A percentile compares a stretch with the other conserved stretches of the same genome.
Evolutionary conservation across 2,888 invertebrate genomes (phyloP).

Genomic region (Calephelis perditalis): DNA sequence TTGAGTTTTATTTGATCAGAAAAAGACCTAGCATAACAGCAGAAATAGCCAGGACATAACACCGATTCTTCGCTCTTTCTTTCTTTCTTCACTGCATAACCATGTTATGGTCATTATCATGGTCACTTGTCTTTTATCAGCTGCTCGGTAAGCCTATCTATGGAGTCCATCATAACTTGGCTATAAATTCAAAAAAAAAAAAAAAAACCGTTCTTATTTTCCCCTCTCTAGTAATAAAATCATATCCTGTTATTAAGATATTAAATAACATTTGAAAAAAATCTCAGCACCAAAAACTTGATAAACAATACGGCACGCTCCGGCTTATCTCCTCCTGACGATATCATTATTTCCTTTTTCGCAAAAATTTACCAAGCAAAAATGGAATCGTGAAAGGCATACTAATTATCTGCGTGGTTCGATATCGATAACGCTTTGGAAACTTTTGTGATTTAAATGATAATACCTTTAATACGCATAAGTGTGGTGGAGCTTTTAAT

Average conservation of each 20-base stretch:
- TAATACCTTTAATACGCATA: constrained; percentile 24
- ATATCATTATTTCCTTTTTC: constrained; percentile 73
- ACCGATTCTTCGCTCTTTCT: no score
- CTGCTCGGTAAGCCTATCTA: no score
- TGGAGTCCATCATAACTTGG: no score
- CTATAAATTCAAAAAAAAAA: no score
- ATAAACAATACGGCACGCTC: constrained; percentile 62
- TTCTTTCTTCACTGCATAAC: no score
- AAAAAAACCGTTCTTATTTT: background rate
- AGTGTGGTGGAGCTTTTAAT: background rate
- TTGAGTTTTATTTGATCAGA: no score
- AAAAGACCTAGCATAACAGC: no score
- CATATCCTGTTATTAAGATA: constrained; percentile 39
- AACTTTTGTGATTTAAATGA: constrained; percentile 46
- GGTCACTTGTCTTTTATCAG: no score
- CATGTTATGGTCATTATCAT: no score
- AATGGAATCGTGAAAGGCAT: constrained; percentile 61
- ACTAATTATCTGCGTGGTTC: constrained; percentile 66
- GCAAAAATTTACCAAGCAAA: constrained; percentile 64
- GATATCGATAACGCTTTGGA: constrained; percentile 41
- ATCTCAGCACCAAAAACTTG: constrained; percentile 53
- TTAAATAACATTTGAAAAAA: constrained; percentile 45
- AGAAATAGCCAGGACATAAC: no score
- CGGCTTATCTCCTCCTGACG: constrained; percentile 69
- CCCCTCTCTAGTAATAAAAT: background rate